phyloP scores from a whole-genome alignment of 1,140 invertebrate species.

The Leguminivora glycinivorella region DNA sequence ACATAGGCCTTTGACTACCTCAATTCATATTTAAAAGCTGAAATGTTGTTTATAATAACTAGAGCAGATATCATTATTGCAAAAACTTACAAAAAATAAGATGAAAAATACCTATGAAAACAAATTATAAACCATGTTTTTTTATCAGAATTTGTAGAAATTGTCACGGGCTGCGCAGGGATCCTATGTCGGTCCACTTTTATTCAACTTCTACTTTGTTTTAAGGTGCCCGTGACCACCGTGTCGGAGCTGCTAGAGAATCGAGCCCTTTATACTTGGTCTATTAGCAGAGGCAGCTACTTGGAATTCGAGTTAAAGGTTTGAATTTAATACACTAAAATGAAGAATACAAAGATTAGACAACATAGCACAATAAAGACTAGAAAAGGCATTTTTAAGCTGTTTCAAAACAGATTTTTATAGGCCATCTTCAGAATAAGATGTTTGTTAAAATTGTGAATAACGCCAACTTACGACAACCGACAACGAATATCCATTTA shows the following conservation, averaged over 20 bases:
- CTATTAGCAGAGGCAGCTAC: conserved; percentile 85
- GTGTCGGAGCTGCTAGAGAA: conserved; percentile 85
- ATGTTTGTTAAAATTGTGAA: too few relatives aligned
- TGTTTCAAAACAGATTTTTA: too few relatives aligned
- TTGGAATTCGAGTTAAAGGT: conserved; percentile 84
- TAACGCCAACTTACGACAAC: too few relatives aligned
- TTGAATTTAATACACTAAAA: background rate
- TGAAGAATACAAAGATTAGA: too few relatives aligned
- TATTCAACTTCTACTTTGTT: background rate
- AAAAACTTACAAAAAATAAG: background rate
- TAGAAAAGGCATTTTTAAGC: too few relatives aligned
- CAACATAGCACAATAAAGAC: too few relatives aligned
- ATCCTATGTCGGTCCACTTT: background rate
- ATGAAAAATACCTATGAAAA: background rate
- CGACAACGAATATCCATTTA: background rate
- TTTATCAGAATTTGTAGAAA: background rate
- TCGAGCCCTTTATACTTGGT: conserved; percentile 84
- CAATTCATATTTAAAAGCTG: background rate
- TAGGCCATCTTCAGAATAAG: too few relatives aligned
- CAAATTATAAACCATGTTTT: background rate
- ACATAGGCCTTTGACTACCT: background rate
- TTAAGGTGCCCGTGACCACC: conserved; percentile 83
- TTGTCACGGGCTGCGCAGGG: background rate
- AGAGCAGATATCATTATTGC: too few relatives aligned
- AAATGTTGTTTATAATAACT: too few relatives aligned